Base-by-base conservation (phyloP, 1,140 invertebrate genomes). In the Temnothorax nylanderi region DNA sequence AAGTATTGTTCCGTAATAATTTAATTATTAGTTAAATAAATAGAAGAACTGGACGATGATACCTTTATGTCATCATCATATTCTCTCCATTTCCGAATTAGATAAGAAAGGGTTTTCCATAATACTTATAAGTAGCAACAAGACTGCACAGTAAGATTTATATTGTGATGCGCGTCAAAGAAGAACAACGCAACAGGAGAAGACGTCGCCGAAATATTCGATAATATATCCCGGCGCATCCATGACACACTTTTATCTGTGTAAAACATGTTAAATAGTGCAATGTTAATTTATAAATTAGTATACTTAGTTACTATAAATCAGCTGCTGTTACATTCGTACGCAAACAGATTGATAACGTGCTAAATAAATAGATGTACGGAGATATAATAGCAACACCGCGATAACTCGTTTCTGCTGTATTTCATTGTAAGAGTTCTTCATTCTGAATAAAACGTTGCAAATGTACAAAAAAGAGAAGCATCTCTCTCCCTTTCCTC, bases 11-110 rank as follows among this genome's bases (percentile, higher is more conserved):
- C 34, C 81, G 88, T 54, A 94, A 93, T 74, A 94, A 94, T 87
- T 81, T 93, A 87, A 89, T 95, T 80, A 85, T 94, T n/a, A 81
- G 88, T 21, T 94, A 94, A 58, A 95, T 96, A 93, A 95, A 94
- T 67, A 95, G 75, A 94, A 96, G 89, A 95, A 94, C 94, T 85
- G 96, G 78, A 96, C 98, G 1, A 97, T 97, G 1, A 98, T 97
- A 41, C 37, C 37, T 26, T 26, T 26, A 26, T 1, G 26, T 26
- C 26, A 96, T 13, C 96, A 97, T 56, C 95, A 26, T 26, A 26
- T 26, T 26, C 26, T 26, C 26, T 26, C 98, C 18, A 96, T 96
- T 58, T 95, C 94, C 56, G 94, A 97, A 71, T 95, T 98, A 13
- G 96, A 96, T 74, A 94, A 96, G 67, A 93, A 94, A 67, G 89